Percentiles rank a stretch among this genome's conserved stretches.
These are phyloP conservation scores for Eueides isabella DNA, from an alignment of 1,140 invertebrate genomes.

Conservation along the genomic window DNA sequence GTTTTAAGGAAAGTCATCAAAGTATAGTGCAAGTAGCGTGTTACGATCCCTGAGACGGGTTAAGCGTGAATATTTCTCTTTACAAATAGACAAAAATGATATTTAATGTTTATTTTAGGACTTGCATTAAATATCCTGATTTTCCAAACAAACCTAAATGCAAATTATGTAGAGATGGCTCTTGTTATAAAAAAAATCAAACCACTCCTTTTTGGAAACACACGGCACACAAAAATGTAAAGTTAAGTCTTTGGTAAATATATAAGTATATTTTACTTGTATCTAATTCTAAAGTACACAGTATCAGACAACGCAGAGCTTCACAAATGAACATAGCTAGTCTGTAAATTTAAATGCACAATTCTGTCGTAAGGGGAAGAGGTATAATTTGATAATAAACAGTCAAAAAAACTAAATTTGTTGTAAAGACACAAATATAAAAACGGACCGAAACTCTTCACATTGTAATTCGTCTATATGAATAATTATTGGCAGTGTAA, in stretches of 20 bases:
- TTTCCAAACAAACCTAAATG: background rate
- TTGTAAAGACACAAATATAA: conserved; percentile 79
- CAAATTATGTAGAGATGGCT: background rate
- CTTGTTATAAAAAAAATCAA: background rate
- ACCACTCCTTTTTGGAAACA: background rate
- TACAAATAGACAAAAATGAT: background rate
- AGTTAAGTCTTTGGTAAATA: conserved; percentile 20
- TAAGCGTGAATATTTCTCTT: conserved; percentile 20
- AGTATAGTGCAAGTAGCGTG: conserved; percentile 37
- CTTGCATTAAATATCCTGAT: background rate
- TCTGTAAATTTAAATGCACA: conserved; percentile 43
- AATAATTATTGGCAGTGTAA: conserved; percentile 78
- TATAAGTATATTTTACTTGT: background rate
- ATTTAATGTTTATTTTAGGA: background rate
- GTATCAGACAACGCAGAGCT: conserved; percentile 56
- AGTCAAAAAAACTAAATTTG: conserved; percentile 70
- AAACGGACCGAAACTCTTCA: conserved; percentile 73
- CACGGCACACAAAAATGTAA: conserved; percentile 23
- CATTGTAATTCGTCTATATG: conserved; percentile 75
- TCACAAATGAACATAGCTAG: conserved; percentile 39
- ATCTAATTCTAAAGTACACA: conserved; percentile 38
- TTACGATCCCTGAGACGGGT: conserved; percentile 10
- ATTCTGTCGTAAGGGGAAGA: conserved; percentile 44
- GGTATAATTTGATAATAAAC: conserved; percentile 59
- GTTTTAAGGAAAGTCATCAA: conserved; percentile 32